Evolutionary conservation across 2,797 vertebrate genomes (phyloP), one percentile per base, ranked within the genome.

Genomic region (Myoxocephalus aenaeus): DNA sequence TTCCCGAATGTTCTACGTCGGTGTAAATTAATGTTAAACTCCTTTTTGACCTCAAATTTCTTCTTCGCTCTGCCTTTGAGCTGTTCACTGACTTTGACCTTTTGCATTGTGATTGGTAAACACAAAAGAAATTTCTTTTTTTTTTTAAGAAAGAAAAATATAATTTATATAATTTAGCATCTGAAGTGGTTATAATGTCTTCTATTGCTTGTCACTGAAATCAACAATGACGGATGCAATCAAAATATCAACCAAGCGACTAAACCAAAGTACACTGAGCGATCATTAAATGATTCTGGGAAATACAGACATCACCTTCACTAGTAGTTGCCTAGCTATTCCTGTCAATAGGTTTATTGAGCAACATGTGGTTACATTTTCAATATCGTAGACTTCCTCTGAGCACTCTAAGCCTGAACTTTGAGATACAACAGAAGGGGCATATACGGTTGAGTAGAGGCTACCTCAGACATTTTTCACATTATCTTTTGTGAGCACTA

Each of bases 21-120:
- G 12, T 22, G 25, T 38, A 59, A 48, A 2, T 17, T 32, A n/a
- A 65, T 32, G 17, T 32, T 46, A 65, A 48, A 42, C n/a, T 25
- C 44, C 36, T 17, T 5, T 59, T 61, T 72, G 48, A 54, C 61
- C 25, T 69, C 53, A 18, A 14, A 48, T 56, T n/a, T 74, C 63
- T 68, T 22, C n/a, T 62, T 36, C 53, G 53, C 44, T 61, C 18
- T 50, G 25, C 46, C 20, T 69, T 61, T 67, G 46, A 34, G n/a
- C 29, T 46, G 13, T 54, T 44, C 12, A 36, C 9, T 34, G n/a
- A 34, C 38, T 51, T 40, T 64, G 71, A 61, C 54, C 32, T 63
- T 53, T 20, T 54, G 8, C 54, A 13, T 68, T 18, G 6, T 46
- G n/a, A 51, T 54, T 10, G 20, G 27, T 65, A 8, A 22, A 34